A percentile compares a stretch with the other conserved stretches of the same genome.
Evolutionary conservation across 1,140 invertebrate genomes (phyloP).

Genomic region (Zaprionus vittiger): DNA sequence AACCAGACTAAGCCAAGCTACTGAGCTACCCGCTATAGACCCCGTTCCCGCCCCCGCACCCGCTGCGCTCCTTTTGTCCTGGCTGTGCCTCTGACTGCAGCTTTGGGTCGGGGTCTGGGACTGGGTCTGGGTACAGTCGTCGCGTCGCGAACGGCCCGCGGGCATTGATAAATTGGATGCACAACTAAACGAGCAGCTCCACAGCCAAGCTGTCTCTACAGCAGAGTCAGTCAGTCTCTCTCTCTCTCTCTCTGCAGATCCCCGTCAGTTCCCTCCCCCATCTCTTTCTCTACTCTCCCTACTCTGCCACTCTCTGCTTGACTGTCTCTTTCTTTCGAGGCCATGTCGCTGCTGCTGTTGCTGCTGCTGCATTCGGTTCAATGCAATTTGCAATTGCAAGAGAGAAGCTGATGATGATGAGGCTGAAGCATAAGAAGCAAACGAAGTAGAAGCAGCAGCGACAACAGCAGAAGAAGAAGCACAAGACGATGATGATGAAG

Average conservation of each 20-base stretch:
- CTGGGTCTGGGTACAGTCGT: constrained; percentile 43
- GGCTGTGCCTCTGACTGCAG: background rate
- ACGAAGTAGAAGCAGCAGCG: constrained; percentile 19
- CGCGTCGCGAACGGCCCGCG: constrained; percentile 23
- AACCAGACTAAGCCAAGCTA: constrained; percentile 21
- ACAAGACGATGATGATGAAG: constrained; percentile 11
- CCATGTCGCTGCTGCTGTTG: constrained; percentile 9
- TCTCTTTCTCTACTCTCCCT: background rate
- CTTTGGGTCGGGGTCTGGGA: background rate
- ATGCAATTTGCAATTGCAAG: constrained; percentile 59
- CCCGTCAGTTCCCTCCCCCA: background rate
- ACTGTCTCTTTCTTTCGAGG: constrained; percentile 21
- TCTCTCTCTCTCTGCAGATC: constrained; percentile 8
- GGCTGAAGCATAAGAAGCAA: constrained; percentile 13
- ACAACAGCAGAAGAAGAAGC: constrained; percentile 6
- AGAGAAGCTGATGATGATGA: constrained; percentile 19
- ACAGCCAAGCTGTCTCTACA: constrained; percentile 5
- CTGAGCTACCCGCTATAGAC: background rate
- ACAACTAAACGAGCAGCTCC: constrained; percentile 33
- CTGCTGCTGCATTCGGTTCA: constrained; percentile 39
- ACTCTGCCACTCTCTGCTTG: background rate
- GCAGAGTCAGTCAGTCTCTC: constrained; percentile 7
- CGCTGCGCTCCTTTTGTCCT: background rate
- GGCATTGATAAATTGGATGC: constrained; percentile 52
- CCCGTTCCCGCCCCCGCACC: background rate